These are phyloP conservation scores for Unio delphinus DNA, from an alignment of 2,888 invertebrate species.

Conservation along the genomic window DNA sequence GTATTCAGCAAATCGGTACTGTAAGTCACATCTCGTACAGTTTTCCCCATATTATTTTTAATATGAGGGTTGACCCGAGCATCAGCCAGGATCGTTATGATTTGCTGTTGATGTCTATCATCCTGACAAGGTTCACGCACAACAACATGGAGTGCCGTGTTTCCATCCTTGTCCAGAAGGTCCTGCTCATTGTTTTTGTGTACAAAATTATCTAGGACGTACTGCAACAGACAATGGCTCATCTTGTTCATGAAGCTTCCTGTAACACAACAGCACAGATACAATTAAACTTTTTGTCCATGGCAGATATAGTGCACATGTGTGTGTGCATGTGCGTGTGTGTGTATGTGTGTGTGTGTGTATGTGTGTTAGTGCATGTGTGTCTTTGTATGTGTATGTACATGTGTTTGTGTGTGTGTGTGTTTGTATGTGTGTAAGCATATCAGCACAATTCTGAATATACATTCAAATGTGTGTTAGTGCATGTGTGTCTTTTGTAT, in stretches of 20 bases:
- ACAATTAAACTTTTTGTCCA: neutral
- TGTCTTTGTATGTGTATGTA: too few species aligned
- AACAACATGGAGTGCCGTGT: constrained; percentile 44
- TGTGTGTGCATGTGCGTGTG: too few species aligned
- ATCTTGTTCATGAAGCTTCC: neutral
- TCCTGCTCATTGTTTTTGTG: constrained; percentile 24
- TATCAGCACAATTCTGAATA: too few species aligned
- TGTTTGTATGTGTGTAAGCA: too few species aligned
- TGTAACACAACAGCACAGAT: neutral
- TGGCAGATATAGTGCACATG: too few species aligned
- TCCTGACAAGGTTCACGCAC: constrained; percentile 8
- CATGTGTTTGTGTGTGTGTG: too few species aligned
- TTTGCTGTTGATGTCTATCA: constrained; percentile 2
- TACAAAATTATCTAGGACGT: constrained; percentile 19
- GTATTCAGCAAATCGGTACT: too few species aligned
- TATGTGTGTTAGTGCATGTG: too few species aligned
- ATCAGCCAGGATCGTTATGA: constrained; percentile 30
- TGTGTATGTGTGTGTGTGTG: too few species aligned
- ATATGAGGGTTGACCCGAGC: constrained; percentile 27
- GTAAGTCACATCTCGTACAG: constrained; percentile 7
- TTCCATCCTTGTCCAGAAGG: constrained; percentile 39
- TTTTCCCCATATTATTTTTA: constrained; percentile 27
- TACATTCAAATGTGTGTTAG: too few species aligned
- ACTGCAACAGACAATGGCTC: constrained; percentile 18
- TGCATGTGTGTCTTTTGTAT: too few species aligned